Evolutionary conservation across 2,888 invertebrate species (phyloP), one percentile per base, ranked within the genome.

Genomic region (Trichogramma evanescens): DNA sequence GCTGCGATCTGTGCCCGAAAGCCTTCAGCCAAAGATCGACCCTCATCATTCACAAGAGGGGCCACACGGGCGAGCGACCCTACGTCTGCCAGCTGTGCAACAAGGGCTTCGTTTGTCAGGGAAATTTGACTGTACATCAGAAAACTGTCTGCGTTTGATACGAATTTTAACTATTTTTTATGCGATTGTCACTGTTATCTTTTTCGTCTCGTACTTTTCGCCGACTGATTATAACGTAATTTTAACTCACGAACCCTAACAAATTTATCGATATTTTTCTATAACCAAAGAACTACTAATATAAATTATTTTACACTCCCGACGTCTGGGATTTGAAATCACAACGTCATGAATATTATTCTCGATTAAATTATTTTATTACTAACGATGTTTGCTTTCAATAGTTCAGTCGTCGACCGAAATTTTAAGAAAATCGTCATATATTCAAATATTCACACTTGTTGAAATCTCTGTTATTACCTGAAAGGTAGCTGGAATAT

Each of bases 11-110:
- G 56, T 83, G 83, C 61, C 76, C 75, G 3, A 82, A 80, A 66
- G 75, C 79, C 2, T 83, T 83, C 67, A 80, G 82, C 0, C 83
- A 83, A 67, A 76, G 80, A 38, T 79, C 81, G 4, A 80, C 81
- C 1, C 71, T 83, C 6, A 82, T 80, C 4, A 80, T 82, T 56
- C 83, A 83, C 65, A 74, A 76, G 62, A 73, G 81, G 5, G 78
- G 78, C 5, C 81, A 81, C 65, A 80, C 80, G 2, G 80, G 80
- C 0, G 79, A 80, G 59, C 67, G 79, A 59, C 80, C 80, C 0
- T 80, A 80, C 66, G 74, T 75, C 4, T 81, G 80, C 63, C 73
- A 75, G 62, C 72, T 77, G 40, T 81, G 80, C 65, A 71, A 76
- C 38, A 78, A 78, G 38, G 78, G 78, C 6, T 80, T 80, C 66